A percentile compares a stretch with the other conserved stretches of the same genome.
Evolutionary conservation across 2,113 vertebrate genomes (phyloP).

Genomic region (Fregetta grallaria): DNA sequence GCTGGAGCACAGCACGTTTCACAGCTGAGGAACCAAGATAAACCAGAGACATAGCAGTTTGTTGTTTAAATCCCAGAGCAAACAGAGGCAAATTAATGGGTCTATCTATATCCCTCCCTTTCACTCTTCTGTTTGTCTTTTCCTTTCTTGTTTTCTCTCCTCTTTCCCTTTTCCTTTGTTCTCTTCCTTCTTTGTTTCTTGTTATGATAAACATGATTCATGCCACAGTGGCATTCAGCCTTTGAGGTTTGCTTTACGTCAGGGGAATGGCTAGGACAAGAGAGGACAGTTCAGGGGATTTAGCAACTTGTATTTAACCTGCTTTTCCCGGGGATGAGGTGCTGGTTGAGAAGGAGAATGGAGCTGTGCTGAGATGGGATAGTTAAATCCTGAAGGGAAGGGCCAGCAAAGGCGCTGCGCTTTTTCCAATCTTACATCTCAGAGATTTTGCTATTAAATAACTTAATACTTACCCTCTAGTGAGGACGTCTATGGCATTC

Average conservation of each 20-base stretch:
- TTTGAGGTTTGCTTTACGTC: background rate
- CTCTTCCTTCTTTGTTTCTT: constrained; percentile 60
- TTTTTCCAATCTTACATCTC: background rate
- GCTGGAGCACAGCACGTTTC: constrained; percentile 36
- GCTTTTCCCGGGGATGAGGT: background rate
- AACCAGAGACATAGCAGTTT: constrained; percentile 44
- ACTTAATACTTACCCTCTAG: background rate
- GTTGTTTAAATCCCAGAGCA: constrained; percentile 61
- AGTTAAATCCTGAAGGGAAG: background rate
- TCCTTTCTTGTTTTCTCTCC: constrained; percentile 18
- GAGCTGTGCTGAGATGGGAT: background rate
- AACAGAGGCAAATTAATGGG: constrained; percentile 69
- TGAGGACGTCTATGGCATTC: background rate
- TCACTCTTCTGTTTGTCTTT: constrained; percentile 42
- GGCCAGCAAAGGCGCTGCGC: background rate
- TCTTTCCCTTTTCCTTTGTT: constrained; percentile 28
- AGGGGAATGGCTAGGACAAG: background rate
- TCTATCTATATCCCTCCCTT: constrained; percentile 35
- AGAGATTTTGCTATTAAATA: background rate
- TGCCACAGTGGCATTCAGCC: background rate
- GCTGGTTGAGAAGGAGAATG: background rate
- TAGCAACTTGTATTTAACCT: background rate
- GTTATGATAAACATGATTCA: constrained; percentile 58
- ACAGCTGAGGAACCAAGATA: constrained; percentile 79
- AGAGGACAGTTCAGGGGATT: background rate